These are phyloP conservation scores for Poeciliopsis presidionis DNA, from an alignment of 2,797 vertebrate genomes.

Conservation along the genomic window DNA sequence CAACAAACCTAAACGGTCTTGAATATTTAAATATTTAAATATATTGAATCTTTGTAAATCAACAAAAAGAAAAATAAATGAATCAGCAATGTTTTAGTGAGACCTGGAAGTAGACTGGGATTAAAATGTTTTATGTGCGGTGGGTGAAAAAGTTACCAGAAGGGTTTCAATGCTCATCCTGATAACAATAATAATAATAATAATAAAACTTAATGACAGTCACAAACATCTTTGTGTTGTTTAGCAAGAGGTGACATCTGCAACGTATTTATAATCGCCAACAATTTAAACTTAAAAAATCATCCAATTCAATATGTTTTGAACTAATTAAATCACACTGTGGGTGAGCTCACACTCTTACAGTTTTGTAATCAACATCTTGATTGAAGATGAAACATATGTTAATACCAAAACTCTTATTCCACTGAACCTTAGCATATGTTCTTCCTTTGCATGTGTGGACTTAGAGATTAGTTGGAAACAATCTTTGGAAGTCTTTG, in stretches of 20 bases:
- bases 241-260: neutral
- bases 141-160: neutral
- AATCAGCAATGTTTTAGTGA: neutral
- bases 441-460: slow-evolving; percentile 13
- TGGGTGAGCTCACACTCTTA: slow-evolving; percentile 42
- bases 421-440: slow-evolving; percentile 29
- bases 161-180: neutral
- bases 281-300: slow-evolving; percentile 13
- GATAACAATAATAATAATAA: too few relatives aligned
- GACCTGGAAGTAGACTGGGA: neutral
- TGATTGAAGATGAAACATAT: slow-evolving; percentile 34
- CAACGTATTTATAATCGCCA: neutral
- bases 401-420: slow-evolving; percentile 10
- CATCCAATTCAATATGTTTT: slow-evolving; percentile 16
- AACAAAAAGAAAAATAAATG: neutral
- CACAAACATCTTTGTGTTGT: neutral
- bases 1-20: neutral
- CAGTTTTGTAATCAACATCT: slow-evolving; percentile 51
- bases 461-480: slow-evolving; percentile 11
- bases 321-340: slow-evolving; percentile 36
- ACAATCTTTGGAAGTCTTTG: slow-evolving; percentile 4
- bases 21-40: neutral
- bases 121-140: neutral
- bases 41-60: neutral
- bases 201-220: neutral